A percentile compares a stretch with the other conserved stretches of the same genome.
phyloP scores from a whole-genome alignment of 1,140 invertebrate genomes.

The Gonioctena quinquepunctata region DNA sequence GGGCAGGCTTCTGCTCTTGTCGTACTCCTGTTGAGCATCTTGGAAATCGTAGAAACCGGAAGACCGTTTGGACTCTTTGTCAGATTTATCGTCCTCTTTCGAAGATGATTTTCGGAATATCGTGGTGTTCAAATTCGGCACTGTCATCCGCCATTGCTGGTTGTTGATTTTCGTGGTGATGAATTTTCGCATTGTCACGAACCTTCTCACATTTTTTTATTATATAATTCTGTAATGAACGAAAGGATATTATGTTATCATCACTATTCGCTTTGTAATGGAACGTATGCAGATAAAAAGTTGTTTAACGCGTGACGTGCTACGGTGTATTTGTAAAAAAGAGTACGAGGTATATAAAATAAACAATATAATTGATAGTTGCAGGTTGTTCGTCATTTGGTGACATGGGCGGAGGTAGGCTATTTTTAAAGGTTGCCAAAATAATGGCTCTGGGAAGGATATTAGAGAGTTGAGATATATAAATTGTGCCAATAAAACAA shows the following conservation, averaged over 20 bases:
- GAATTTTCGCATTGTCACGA: conserved; percentile 47
- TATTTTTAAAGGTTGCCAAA: neutral
- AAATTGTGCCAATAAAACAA: neutral
- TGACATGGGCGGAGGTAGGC: neutral
- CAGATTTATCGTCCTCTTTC: conserved; percentile 27
- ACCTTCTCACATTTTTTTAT: neutral
- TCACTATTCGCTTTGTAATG: neutral
- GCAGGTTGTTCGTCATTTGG: conserved; percentile 6
- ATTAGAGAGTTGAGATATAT: too few species aligned
- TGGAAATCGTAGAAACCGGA: conserved; percentile 51
- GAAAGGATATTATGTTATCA: neutral
- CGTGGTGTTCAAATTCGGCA: conserved; percentile 46
- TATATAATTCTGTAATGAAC: neutral
- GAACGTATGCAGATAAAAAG: conserved; percentile 11
- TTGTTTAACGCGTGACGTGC: conserved; percentile 18
- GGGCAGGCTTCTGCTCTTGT: conserved; percentile 36
- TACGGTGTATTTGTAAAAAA: neutral
- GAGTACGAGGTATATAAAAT: conserved; percentile 15
- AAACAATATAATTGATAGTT: conserved; percentile 21
- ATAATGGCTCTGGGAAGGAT: neutral
- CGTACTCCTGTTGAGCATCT: conserved; percentile 45
- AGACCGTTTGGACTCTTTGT: conserved; percentile 34
- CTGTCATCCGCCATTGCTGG: conserved; percentile 49
- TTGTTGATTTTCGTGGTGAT: conserved; percentile 50
- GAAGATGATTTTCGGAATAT: conserved; percentile 37